Evolutionary conservation across 2,797 vertebrate genomes (phyloP), one percentile per base, ranked within the genome.

Genomic region (Geotrypetes seraphini): DNA sequence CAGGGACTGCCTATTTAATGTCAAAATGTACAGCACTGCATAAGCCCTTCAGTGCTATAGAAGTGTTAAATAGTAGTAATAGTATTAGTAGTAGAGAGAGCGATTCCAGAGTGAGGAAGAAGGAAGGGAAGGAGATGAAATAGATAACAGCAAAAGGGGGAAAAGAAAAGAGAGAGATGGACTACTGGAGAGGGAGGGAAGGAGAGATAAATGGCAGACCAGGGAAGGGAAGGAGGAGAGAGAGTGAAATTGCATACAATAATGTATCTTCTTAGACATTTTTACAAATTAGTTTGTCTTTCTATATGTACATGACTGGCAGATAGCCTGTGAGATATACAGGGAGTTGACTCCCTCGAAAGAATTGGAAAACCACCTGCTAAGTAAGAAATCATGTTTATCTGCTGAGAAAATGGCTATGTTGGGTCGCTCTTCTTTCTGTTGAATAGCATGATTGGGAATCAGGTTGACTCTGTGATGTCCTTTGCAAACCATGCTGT

Each of bases 231-330:
- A n/a, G n/a, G n/a, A n/a, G n/a, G n/a, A n/a, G n/a, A n/a, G n/a
- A n/a, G n/a, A n/a, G n/a, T n/a, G 31, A 31, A 38, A 51, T 28
- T 29, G 14, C 26, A 21, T 30, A 56, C 25, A 12, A 53, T 39
- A 47, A 25, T 42, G 21, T 36, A 27, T 48, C 33, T 41, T 45
- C 16, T 19, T 32, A 13, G 30, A 21, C 15, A 21, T 39, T 7
- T 57, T 66, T 60, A 56, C 42, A 42, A 65, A 70, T 52, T 49
- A 48, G 37, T 56, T 75, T 66, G 14, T 37, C 60, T 60, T 45
- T 57, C 50, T 55, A 66, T 57, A 43, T 1, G 12, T 41, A 49
- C 19, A 36, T 63, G 58, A 41, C 20, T 53, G 43, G 20, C 40
- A 64, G 35, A 36, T 60, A 33, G 59, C 60, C 40, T 53, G 9